Base-by-base conservation (phyloP, 2,888 invertebrate genomes). In the Helicoverpa assulta region DNA sequence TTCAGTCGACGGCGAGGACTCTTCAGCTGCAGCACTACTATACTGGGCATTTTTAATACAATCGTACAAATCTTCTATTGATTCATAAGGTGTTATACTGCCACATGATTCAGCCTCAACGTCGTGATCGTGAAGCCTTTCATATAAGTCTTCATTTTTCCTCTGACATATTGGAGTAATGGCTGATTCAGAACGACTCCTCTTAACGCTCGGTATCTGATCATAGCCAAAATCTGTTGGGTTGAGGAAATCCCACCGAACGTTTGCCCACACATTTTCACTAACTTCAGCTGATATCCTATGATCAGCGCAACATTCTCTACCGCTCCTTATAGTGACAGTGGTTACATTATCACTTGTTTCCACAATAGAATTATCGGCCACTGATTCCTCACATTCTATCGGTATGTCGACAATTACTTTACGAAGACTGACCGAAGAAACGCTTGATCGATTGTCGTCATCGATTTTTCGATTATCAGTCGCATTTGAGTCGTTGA, bases 181-280 rank as follows among this genome's bases (percentile, higher is more conserved):
- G 37, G 95, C 96, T 21, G 96, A 95, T 67, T 96, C 96, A 29
- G 96, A 96, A 40, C 93, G 90, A 85, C 94, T 94, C 83, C 96
- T 88, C 81, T 95, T 95, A 0, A 96, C 94, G 74, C 90, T 93
- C 37, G 89, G 92, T 14, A 96, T 86, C 86, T 93, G 93, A 85
- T 96, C 95, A 73, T 96, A 96, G 18, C 95, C 95, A 73, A 92
- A 95, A 83, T 95, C 96, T 51, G 91, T 85, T 8, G 96, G 95
- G 73, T 95, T 95, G 4, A 96, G 87, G 73, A 96, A 96, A 79
- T 96, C 92, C 96, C 96, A 96, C 64, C 88, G 89, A 8, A 96
- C 94, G 76, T 94, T 95, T 51, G 95, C 93, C 95, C 95, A 96
- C 29, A 96, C 94, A 73, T 95, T 96, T 59, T 95, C 95, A 21